phyloP scores from a whole-genome alignment of 1,140 invertebrate species.

The Zaprionus capensis region DNA sequence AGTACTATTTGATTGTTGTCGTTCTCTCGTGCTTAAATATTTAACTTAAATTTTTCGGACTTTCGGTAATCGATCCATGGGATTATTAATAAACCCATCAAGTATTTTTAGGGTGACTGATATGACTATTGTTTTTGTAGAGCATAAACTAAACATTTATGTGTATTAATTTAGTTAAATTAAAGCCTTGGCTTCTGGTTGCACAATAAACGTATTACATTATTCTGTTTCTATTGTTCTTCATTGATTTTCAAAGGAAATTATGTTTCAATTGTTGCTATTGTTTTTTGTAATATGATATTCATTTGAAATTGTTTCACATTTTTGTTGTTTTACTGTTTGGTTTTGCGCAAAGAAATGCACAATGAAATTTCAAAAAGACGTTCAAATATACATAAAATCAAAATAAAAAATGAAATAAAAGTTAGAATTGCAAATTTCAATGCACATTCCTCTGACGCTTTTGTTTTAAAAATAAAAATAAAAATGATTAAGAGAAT shows the following conservation, averaged over 20 bases:
- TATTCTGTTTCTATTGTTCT: conserved; percentile 13
- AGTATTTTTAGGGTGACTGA: conserved; percentile 25
- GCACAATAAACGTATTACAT: conserved; percentile 34
- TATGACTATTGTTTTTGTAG: conserved; percentile 41
- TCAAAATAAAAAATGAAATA: conserved; percentile 7
- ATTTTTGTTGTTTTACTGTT: conserved; percentile 17
- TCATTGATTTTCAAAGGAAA: conserved; percentile 13
- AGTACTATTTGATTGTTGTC: conserved; percentile 24
- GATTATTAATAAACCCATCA: conserved; percentile 4
- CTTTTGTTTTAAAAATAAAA: conserved; percentile 38
- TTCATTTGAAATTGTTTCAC: conserved; percentile 31
- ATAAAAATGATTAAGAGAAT: conserved; percentile 40
- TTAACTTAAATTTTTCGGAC: conserved; percentile 26
- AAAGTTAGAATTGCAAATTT: conserved; percentile 25
- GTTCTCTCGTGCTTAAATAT: conserved; percentile 23
- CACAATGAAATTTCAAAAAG: conserved; percentile 38
- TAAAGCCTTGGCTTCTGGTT: conserved; percentile 25
- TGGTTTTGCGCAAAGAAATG: conserved; percentile 36
- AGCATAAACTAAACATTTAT: conserved; percentile 19
- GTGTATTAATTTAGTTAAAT: conserved; percentile 8
- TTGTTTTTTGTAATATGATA: conserved; percentile 28
- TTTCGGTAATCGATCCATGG: background rate
- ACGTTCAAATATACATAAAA: conserved; percentile 1
- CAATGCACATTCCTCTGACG: conserved; percentile 52
- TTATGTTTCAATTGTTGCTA: background rate